Base-by-base conservation (phyloP, 2,113 vertebrate genomes). In the human region DNA sequence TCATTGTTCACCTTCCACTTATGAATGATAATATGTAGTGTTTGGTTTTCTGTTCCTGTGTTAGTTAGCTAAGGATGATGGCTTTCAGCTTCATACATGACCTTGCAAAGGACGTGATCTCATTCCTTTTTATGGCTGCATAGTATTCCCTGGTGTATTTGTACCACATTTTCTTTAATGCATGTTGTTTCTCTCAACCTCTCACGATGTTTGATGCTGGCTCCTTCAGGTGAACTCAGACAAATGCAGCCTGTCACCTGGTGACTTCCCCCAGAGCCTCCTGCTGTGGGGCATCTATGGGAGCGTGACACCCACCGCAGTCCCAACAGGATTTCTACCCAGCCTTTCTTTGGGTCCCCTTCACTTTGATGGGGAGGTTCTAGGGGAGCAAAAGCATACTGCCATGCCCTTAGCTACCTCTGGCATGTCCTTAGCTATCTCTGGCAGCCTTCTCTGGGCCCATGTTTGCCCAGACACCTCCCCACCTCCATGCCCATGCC, bases 401-500 rank as follows among this genome's bases (percentile, higher is more conserved):
- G 48, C 30, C 27, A 3, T 45, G 55, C 43, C 52, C 30, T 59
- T 8, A 35, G 72, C 70, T 30, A 50, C 27, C 8, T 17, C 23
- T 2, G 52, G 45, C 52, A 2, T 45, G 72, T 59, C 30, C 55
- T 59, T 8, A 45, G 72, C 70, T 30, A 32, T 8, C 27, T 27
- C 23, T 2, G 52, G 38, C 43, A 48, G 79, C 45, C 64, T 35
- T n/a, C 27, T 81, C 38, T 35, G 80, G 61, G 35, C 9, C 50
- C 43, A 12, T 0, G n/a, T 12, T 43, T 43, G 35, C 3, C 0
- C 13, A 4, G 20, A 16, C 2, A 30, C 61, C 61, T 61, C 73
- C 66, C 45, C 57, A 35, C 11, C 66, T 35, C 66, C 66, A 68
- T 68, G 66, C 14, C 32, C 1, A 2, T 8, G 25, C 38, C 32